Conservation (phyloP, 2,888 invertebrate genomes). For the Mythimna albipuncta region DNA sequence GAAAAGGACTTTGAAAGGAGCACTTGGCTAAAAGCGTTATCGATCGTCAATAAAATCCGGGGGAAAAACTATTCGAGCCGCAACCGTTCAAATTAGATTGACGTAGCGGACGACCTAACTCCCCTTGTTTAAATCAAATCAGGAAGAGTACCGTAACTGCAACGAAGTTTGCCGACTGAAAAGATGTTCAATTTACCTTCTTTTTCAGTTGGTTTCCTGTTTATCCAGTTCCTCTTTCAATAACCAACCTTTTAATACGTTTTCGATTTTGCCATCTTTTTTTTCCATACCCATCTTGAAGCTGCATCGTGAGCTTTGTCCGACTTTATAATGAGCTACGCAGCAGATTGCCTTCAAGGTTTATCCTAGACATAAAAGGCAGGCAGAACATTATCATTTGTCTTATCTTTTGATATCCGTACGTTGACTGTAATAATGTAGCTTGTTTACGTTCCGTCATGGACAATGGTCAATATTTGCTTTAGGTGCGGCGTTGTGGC, state of each 20-base stretch:
- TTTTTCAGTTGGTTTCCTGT: constrained; percentile 31
- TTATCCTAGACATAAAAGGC: constrained; percentile 12
- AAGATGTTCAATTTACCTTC: constrained; percentile 35
- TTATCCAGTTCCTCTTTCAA: constrained; percentile 9
- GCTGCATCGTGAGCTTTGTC: not conserved
- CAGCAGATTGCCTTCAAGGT: not conserved
- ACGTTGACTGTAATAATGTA: constrained; percentile 62
- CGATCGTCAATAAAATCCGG: constrained; percentile 45
- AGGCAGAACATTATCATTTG: constrained; percentile 39
- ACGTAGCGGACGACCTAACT: constrained; percentile 48
- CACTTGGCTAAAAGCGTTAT: constrained; percentile 34
- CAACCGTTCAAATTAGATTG: constrained; percentile 60
- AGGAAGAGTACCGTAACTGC: constrained; percentile 45
- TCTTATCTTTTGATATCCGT: constrained; percentile 64
- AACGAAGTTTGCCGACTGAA: constrained; percentile 40
- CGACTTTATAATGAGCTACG: constrained; percentile 4
- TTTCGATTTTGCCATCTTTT: not conserved
- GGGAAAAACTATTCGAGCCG: constrained; percentile 44
- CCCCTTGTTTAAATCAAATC: constrained; percentile 61
- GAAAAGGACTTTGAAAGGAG: constrained; percentile 20
- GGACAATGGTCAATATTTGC: constrained; percentile 76
- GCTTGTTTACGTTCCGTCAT: constrained; percentile 63
- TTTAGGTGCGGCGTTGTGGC: constrained; percentile 58
- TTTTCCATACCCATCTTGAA: not conserved
- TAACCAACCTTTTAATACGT: constrained; percentile 15